Evolutionary conservation across 1,140 invertebrate genomes (phyloP).

Genomic region (Cotesia vestalis): DNA sequence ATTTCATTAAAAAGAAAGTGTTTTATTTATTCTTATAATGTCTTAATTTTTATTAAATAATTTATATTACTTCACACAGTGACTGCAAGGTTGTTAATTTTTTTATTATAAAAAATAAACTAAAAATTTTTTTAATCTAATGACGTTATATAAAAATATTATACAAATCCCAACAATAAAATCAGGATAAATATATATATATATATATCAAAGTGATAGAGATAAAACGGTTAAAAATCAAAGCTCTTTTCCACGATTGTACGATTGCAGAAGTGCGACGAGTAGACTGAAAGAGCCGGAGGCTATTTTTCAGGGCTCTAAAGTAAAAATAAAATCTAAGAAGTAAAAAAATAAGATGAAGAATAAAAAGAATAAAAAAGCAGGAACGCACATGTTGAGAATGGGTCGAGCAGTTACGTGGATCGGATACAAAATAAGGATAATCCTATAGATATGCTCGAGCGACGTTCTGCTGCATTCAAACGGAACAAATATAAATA

Average conservation of each 20-base stretch:
- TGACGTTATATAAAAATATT: no score
- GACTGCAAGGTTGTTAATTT: no score
- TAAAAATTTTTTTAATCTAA: no score
- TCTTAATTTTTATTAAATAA: no score
- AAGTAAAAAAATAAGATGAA: no score
- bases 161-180: no score
- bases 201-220: conserved; percentile 11
- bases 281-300: background rate
- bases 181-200: conserved; percentile 10
- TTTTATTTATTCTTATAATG: background rate
- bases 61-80: no score
- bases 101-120: no score
- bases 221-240: background rate
- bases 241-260: background rate
- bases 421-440: conserved; percentile 12
- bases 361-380: background rate
- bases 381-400: conserved; percentile 37
- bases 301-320: background rate
- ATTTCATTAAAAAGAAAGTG: background rate
- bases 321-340: background rate
- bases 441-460: conserved; percentile 8
- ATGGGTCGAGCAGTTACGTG: conserved; percentile 33
- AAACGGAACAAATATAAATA: conserved; percentile 20
- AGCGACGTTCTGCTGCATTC: conserved; percentile 11
- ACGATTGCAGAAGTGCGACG: background rate